A percentile compares a stretch with the other conserved stretches of the same genome.
Evolutionary conservation across 2,113 vertebrate genomes (phyloP).

Genomic region (Trinectes maculatus): DNA sequence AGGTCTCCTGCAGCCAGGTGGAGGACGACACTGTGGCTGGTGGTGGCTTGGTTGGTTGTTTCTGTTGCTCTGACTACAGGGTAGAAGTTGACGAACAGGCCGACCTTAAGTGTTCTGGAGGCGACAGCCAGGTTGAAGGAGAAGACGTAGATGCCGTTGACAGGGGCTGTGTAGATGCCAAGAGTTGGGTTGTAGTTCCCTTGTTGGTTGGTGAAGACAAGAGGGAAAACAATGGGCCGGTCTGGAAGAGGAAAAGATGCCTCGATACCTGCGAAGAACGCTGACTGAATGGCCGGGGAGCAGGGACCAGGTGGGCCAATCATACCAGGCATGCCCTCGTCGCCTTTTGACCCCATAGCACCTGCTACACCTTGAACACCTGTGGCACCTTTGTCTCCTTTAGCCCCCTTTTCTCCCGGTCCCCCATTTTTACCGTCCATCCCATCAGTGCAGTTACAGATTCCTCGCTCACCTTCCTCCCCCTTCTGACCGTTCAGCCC

Average conservation of each 20-base stretch:
- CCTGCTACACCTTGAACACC: slow-evolving; percentile 63
- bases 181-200: slow-evolving; percentile 22
- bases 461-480: slow-evolving; percentile 62
- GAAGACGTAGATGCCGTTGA: slow-evolving; percentile 80
- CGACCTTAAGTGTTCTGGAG: slow-evolving; percentile 56
- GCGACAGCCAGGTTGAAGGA: slow-evolving; percentile 56
- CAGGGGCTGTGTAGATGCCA: slow-evolving; percentile 71
- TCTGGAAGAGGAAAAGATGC: slow-evolving; percentile 26
- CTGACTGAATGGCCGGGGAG: slow-evolving; percentile 69
- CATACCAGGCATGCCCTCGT: slow-evolving; percentile 59
- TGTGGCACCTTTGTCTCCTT: slow-evolving; percentile 62
- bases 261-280: slow-evolving; percentile 64
- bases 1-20: slow-evolving; percentile 54
- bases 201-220: slow-evolving; percentile 58
- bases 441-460: slow-evolving; percentile 75
- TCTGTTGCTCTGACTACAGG: slow-evolving; percentile 60
- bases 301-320: slow-evolving; percentile 74
- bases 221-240: slow-evolving; percentile 66
- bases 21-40: slow-evolving; percentile 67
- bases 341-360: slow-evolving; percentile 60
- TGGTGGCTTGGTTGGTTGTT: background rate
- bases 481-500: slow-evolving; percentile 74
- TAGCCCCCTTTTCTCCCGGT: slow-evolving; percentile 54
- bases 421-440: slow-evolving; percentile 54
- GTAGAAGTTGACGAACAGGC: slow-evolving; percentile 69